Conservation (phyloP, 2,888 invertebrate species). For the Eilema sororculum region DNA sequence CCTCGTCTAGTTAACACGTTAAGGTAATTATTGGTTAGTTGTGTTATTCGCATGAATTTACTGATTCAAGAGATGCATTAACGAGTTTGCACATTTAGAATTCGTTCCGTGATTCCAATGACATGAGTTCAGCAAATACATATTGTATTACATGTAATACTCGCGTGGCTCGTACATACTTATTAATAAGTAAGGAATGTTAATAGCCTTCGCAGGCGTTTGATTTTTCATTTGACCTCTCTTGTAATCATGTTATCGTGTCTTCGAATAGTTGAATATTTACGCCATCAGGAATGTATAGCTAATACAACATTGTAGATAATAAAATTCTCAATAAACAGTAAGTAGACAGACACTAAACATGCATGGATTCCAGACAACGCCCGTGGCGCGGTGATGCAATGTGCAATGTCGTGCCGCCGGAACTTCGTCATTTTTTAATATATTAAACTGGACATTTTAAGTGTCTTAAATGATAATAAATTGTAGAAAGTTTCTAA, state of each 20-base stretch:
- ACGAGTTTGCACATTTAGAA: constrained; percentile 48
- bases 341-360: constrained; percentile 54
- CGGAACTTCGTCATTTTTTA: constrained; percentile 48
- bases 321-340: constrained; percentile 70
- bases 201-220: constrained; percentile 66
- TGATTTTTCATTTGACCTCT: constrained; percentile 71
- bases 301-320: constrained; percentile 58
- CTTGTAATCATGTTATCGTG: constrained; percentile 58
- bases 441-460: constrained; percentile 33
- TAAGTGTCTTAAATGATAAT: constrained; percentile 36
- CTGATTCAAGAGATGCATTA: constrained; percentile 34
- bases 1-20: neutral
- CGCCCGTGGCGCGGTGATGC: constrained; percentile 61
- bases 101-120: constrained; percentile 64
- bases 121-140: constrained; percentile 52
- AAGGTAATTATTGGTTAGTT: neutral
- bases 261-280: constrained; percentile 63
- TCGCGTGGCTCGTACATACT: constrained; percentile 49
- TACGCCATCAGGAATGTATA: constrained; percentile 61
- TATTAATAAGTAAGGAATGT: constrained; percentile 73
- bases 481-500: constrained; percentile 57
- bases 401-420: constrained; percentile 51
- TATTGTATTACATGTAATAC: constrained; percentile 32
- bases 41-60: constrained; percentile 10
- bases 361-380: constrained; percentile 62